phyloP scores from a whole-genome alignment of 2,797 vertebrate genomes.

The Fringilla coelebs region DNA sequence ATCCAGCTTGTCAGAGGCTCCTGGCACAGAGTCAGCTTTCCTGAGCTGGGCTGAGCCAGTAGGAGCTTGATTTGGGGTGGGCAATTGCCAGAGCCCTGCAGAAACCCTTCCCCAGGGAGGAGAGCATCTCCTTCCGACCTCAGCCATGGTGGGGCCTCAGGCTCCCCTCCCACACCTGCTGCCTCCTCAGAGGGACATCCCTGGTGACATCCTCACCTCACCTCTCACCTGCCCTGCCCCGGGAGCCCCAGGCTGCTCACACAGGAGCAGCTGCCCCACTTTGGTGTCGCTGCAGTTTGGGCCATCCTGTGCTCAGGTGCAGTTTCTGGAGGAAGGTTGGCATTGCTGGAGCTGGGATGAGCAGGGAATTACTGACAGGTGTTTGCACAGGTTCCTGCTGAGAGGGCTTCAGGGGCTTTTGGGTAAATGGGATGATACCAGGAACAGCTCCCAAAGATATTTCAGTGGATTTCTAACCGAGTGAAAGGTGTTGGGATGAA shows the following conservation, averaged over 20 bases:
- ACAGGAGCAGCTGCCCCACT: neutral
- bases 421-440: neutral
- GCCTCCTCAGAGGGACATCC: neutral
- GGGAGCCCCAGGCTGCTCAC: neutral
- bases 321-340: neutral
- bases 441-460: neutral
- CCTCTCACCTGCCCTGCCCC: neutral
- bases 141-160: neutral
- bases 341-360: neutral
- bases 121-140: neutral
- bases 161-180: neutral
- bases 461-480: neutral
- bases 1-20: conserved; percentile 25
- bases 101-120: neutral
- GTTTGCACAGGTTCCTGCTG: neutral
- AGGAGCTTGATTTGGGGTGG: conserved; percentile 1
- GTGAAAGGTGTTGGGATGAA: neutral
- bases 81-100: neutral
- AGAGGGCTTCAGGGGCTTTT: neutral
- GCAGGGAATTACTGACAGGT: neutral
- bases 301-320: neutral
- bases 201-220: neutral
- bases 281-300: neutral
- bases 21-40: neutral
- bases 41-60: conserved; percentile 21